These are phyloP conservation scores for Drosophila grimshawi DNA, from an alignment of 1,140 invertebrate species.

Conservation along the genomic window DNA sequence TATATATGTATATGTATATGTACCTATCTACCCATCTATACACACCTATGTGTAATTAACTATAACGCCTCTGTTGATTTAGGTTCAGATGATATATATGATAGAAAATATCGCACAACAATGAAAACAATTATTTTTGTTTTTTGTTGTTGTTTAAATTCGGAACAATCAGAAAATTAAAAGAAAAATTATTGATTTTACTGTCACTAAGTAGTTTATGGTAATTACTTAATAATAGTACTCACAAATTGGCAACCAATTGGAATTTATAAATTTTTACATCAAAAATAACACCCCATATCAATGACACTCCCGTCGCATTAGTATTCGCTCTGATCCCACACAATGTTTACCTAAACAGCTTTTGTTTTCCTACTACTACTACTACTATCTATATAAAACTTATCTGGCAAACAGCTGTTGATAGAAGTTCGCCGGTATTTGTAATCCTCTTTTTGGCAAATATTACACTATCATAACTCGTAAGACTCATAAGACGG, in stretches of 20 bases:
- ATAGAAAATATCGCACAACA: conserved; percentile 14
- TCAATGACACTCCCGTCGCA: conserved; percentile 12
- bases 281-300: conserved; percentile 13
- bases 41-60: neutral
- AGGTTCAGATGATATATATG: neutral
- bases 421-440: conserved; percentile 12
- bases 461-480: neutral
- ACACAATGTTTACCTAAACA: conserved; percentile 8
- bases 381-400: neutral
- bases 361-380: neutral
- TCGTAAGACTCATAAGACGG: neutral
- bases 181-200: neutral
- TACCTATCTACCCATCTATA: conserved; percentile 15
- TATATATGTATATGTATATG: conserved; percentile 21
- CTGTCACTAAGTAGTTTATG: conserved; percentile 9
- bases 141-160: neutral
- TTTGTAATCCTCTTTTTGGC: conserved; percentile 5
- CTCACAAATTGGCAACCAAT: conserved; percentile 4
- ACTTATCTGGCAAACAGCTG: neutral
- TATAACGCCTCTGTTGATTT: conserved; percentile 1
- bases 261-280: neutral
- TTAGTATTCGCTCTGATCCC: conserved; percentile 31
- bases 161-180: neutral
- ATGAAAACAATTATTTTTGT: conserved; percentile 14
- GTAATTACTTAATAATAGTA: conserved; percentile 9